phyloP scores from a whole-genome alignment of 2,113 vertebrate species.

The Acanthochromis polyacanthus region DNA sequence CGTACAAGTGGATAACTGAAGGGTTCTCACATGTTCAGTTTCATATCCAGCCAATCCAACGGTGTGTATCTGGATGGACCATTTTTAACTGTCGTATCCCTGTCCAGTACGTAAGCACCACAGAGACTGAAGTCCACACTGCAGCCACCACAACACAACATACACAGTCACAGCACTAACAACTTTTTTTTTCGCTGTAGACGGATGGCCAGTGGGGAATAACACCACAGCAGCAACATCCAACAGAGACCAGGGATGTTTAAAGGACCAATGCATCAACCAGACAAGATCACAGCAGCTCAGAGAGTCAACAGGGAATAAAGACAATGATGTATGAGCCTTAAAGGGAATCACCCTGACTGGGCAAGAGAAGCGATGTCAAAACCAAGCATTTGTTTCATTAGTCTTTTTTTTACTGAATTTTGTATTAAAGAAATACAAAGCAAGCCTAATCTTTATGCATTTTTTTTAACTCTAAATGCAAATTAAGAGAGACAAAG shows the following conservation, averaged over 20 bases:
- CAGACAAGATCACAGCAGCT: constrained; percentile 42
- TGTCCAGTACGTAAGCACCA: background rate
- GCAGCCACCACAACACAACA: background rate
- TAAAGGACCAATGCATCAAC: constrained; percentile 59
- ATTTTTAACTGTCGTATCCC: background rate
- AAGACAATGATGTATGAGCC: constrained; percentile 41
- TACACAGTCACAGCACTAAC: constrained; percentile 1
- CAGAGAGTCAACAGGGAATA: constrained; percentile 35
- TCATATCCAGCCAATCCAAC: too few relatives aligned
- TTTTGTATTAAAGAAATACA: constrained; percentile 1
- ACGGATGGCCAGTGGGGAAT: constrained; percentile 10
- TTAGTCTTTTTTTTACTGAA: constrained; percentile 11
- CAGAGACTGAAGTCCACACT: background rate
- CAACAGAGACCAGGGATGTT: constrained; percentile 21
- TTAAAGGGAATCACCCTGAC: constrained; percentile 16
- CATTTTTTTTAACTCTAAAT: background rate
- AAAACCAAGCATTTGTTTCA: background rate
- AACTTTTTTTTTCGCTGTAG: background rate
- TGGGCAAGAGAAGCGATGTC: background rate
- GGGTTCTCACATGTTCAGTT: too few relatives aligned
- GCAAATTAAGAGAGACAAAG: background rate
- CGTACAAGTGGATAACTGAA: too few relatives aligned
- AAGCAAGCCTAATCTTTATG: background rate
- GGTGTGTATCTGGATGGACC: too few relatives aligned
- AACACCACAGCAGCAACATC: constrained; percentile 18